A percentile compares a stretch with the other conserved stretches of the same genome.
These are phyloP conservation scores for Pegea sp. DNA, from an alignment of 23 tunicate species.

Conservation along the genomic window DNA sequence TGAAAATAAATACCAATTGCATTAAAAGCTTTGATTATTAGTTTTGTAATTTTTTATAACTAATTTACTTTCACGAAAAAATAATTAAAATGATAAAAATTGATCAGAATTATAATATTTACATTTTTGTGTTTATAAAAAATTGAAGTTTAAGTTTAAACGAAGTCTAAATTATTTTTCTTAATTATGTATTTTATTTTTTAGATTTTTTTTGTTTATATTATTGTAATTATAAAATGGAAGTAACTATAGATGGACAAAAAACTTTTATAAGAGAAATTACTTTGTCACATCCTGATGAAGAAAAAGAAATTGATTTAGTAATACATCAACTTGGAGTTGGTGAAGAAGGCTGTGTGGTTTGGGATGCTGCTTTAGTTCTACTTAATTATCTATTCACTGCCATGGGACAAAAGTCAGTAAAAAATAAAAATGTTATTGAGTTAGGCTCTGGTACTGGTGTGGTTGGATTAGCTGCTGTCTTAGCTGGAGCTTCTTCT, in stretches of 20 bases:
- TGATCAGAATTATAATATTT: too few relatives aligned
- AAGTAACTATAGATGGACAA: neutral
- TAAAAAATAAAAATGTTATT: constrained; percentile 19
- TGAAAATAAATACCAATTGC: too few relatives aligned
- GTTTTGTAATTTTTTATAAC: too few relatives aligned
- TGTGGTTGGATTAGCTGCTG: constrained; percentile 64
- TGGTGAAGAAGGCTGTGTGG: constrained; percentile 73
- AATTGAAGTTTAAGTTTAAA: too few relatives aligned
- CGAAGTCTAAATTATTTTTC: too few relatives aligned
- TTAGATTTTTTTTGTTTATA: too few relatives aligned
- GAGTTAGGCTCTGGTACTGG: constrained; percentile 93
- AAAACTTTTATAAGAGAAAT: neutral
- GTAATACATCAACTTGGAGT: constrained; percentile 23
- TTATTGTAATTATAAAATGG: too few relatives aligned
- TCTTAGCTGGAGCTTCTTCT: constrained; percentile 21
- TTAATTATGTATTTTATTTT: too few relatives aligned
- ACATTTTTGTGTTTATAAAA: too few relatives aligned
- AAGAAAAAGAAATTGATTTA: constrained; percentile 1
- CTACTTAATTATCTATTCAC: constrained; percentile 37
- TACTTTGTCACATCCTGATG: neutral
- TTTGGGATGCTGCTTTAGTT: constrained; percentile 92
- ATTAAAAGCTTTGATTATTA: too few relatives aligned
- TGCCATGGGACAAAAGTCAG: constrained; percentile 8
- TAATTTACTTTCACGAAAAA: too few relatives aligned
- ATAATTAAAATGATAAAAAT: too few relatives aligned